phyloP scores from a whole-genome alignment of 1,140 invertebrate species.

The Daktulosphaira vitifoliae region DNA sequence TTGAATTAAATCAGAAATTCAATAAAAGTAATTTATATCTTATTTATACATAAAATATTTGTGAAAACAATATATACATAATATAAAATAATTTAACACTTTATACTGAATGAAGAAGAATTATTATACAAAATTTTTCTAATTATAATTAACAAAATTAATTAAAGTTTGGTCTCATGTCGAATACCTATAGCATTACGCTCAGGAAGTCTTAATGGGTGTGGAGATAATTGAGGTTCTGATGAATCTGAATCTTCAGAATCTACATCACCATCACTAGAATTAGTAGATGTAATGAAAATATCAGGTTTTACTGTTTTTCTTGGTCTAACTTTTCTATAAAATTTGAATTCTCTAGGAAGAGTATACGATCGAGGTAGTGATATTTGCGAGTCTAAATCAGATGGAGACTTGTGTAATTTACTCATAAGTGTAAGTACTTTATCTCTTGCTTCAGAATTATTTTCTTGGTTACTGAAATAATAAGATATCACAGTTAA shows the following conservation, averaged over 20 bases:
- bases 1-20: too few relatives aligned
- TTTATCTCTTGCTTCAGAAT: constrained; percentile 24
- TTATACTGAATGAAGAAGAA: neutral
- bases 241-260: constrained; percentile 40
- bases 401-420: constrained; percentile 53
- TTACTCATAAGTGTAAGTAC: constrained; percentile 45
- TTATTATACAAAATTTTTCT: constrained; percentile 5
- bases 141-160: neutral
- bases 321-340: constrained; percentile 50
- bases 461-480: constrained; percentile 17
- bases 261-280: constrained; percentile 58
- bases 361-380: constrained; percentile 73
- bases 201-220: constrained; percentile 35
- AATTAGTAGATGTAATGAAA: constrained; percentile 69
- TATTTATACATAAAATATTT: constrained; percentile 28
- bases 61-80: neutral
- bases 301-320: constrained; percentile 52
- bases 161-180: constrained; percentile 40
- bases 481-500: neutral
- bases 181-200: constrained; percentile 35
- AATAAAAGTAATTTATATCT: too few relatives aligned
- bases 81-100: neutral
- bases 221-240: constrained; percentile 38
- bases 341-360: constrained; percentile 74
- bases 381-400: constrained; percentile 68